Evolutionary conservation across 2,888 invertebrate species (phyloP).

Genomic region (Pristionchus japonicus): DNA sequence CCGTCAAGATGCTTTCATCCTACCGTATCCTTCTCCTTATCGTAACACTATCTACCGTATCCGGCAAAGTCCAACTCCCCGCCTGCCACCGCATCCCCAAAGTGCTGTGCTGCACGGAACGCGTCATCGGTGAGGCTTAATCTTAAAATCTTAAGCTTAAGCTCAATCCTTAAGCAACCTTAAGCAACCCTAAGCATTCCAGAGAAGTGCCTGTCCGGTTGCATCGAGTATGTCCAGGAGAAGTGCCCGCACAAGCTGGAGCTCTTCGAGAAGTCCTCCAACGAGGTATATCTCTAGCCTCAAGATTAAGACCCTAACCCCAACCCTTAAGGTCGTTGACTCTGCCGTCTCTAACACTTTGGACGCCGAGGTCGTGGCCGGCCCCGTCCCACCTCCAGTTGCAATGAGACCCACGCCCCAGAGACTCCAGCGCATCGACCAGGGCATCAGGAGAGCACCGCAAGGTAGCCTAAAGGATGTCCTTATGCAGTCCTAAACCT

Average conservation of each 20-base stretch:
- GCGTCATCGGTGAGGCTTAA: constrained; percentile 69
- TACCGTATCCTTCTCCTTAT: constrained; percentile 40
- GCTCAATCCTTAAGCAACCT: background rate
- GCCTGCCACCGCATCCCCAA: constrained; percentile 70
- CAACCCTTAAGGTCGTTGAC: background rate
- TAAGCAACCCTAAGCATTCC: constrained; percentile 35
- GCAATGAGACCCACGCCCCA: background rate
- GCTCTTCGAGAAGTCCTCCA: constrained; percentile 63
- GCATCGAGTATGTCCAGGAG: constrained; percentile 69
- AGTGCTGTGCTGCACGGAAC: constrained; percentile 72
- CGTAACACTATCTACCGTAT: constrained; percentile 39
- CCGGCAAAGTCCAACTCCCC: constrained; percentile 58
- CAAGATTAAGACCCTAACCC: no score
- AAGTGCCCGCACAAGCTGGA: constrained; percentile 71
- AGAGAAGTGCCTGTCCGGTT: constrained; percentile 72
- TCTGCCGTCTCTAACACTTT: background rate
- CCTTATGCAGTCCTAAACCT: background rate
- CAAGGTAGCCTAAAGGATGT: background rate
- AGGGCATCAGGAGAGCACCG: constrained; percentile 47
- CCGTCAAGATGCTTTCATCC: constrained; percentile 44
- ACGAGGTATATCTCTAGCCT: constrained; percentile 43
- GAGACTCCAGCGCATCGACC: constrained; percentile 39
- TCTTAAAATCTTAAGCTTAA: no score
- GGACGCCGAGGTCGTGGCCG: background rate
- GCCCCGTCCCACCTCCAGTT: background rate